Conservation (phyloP, 2,797 vertebrate species). For the Microctenopoma steveboyesi region DNA sequence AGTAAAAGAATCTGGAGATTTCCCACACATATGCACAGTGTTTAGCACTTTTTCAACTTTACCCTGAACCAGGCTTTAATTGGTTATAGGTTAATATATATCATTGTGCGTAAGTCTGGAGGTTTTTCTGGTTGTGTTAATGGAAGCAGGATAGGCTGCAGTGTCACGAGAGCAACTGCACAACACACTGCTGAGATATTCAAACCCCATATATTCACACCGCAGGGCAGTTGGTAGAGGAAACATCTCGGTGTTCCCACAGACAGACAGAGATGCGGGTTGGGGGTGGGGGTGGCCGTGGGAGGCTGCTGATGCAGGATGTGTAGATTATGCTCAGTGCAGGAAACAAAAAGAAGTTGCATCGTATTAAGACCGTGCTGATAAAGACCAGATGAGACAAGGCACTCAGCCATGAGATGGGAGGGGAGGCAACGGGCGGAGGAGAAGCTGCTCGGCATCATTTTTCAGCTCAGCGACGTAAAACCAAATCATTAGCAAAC, state of each 20-base stretch:
- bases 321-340: conserved; percentile 16
- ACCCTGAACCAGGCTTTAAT: no score
- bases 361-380: conserved; percentile 16
- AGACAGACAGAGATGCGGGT: conserved; percentile 9
- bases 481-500: conserved; percentile 48
- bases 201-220: conserved; percentile 16
- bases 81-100: no score
- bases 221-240: conserved; percentile 1
- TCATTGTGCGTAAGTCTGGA: not conserved
- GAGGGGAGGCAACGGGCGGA: conserved; percentile 26
- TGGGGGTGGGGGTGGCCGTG: not conserved
- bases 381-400: conserved; percentile 37
- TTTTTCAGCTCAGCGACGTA: conserved; percentile 49
- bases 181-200: conserved; percentile 12
- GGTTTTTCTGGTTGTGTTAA: not conserved
- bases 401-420: conserved; percentile 24
- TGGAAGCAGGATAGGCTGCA: not conserved
- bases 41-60: no score
- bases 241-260: not conserved
- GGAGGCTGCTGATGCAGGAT: conserved; percentile 11
- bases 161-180: conserved; percentile 5
- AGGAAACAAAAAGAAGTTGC: conserved; percentile 10
- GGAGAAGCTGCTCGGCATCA: conserved; percentile 36
- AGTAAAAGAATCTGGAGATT: not conserved
- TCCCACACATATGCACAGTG: no score